Evolutionary conservation across 2,888 invertebrate genomes (phyloP), one percentile per base, ranked within the genome.

Genomic region (Chelonus formosanus): DNA sequence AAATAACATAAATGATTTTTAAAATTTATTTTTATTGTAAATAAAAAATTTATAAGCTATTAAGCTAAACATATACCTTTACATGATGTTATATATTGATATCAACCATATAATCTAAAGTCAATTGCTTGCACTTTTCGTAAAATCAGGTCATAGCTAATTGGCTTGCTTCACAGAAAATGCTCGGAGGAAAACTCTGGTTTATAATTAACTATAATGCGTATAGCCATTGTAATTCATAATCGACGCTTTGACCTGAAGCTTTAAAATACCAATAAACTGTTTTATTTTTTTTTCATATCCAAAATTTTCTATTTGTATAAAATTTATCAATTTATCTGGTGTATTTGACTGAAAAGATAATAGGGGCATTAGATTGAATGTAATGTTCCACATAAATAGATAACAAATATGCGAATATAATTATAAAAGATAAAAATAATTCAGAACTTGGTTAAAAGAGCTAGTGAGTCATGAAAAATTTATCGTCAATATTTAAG

Each of bases 131-230:
- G 5, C 35, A 59, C 36, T 59, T 64, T 52, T 53, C 10, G 20
- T 32, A 58, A 53, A 59, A 65, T 59, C 36, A 65, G 64, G 52
- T 64, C 64, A 50, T 10, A 53, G 59, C 59, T 65, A 59, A 65
- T 65, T 65, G 59, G 65, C 54, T 58, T 45, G 40, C 59, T 54
- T 36, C 54, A 65, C 34, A 20, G 20, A 20, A 58, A 44, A 40
- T 58, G 45, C 58, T 64, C 35, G 35, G 64, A 52, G 45, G 44
- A 45, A 52, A 34, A 59, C 6, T 10, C 44, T 5, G 44, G 45
- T 57, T 58, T 58, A 58, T 64, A 64, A 57, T 58, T 57, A 57
- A 58, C 50, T 47, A 52, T 44, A 53, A 57, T 20, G 50, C 10
- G 52, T 7, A 50, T 32, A 52, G 55, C 43, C 32, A 58, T 58